A percentile compares a stretch with the other conserved stretches of the same genome.
Evolutionary conservation across 2,113 vertebrate species (phyloP).

Genomic region (Vulpes vulpes): DNA sequence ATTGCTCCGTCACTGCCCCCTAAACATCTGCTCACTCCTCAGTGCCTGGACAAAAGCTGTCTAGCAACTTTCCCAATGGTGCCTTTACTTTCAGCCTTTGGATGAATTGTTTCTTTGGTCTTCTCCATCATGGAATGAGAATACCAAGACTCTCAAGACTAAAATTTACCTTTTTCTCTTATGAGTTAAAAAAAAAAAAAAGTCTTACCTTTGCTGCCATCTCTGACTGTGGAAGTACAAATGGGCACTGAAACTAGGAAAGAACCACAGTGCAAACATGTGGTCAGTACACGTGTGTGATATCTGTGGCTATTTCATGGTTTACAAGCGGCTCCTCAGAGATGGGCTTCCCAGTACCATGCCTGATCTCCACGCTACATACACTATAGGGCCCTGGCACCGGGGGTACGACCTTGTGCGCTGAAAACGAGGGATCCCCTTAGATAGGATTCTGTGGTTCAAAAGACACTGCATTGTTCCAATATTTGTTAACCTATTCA

Average conservation of each 20-base stretch:
- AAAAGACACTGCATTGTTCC: neutral
- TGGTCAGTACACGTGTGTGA: neutral
- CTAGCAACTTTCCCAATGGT: neutral
- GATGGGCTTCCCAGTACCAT: neutral
- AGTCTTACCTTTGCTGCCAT: constrained; percentile 70
- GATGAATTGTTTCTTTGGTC: neutral
- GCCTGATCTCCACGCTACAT: neutral
- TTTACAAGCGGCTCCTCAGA: neutral
- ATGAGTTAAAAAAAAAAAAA: neutral
- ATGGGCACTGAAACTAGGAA: neutral
- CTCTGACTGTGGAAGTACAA: neutral
- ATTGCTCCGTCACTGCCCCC: neutral
- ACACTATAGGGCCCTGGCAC: neutral
- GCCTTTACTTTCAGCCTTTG: neutral
- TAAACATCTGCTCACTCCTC: neutral
- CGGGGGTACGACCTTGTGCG: neutral
- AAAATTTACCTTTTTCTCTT: neutral
- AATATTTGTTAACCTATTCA: neutral
- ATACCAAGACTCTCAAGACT: neutral
- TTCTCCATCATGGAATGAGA: neutral
- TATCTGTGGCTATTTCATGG: neutral
- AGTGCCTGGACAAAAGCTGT: neutral
- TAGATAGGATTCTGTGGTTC: neutral
- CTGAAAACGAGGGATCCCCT: neutral
- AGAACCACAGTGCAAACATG: neutral